Evolutionary conservation across 2,888 invertebrate genomes (phyloP), one percentile per base, ranked within the genome.

Genomic region (Microdon myrmicae): DNA sequence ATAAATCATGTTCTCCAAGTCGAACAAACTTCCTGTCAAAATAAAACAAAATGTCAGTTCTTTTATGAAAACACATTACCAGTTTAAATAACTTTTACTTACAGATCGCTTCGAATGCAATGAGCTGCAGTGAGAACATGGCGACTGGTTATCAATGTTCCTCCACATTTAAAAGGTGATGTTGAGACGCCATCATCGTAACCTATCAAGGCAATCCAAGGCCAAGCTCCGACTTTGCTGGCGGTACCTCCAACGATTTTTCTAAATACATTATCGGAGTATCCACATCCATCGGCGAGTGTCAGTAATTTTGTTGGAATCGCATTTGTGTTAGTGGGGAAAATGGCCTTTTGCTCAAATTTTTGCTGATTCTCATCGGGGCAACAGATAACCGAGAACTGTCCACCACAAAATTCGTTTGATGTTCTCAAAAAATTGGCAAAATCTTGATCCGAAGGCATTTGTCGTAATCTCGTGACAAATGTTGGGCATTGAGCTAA

Each of bases 121-220:
- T 79, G 78, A 1, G 79, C 79, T 0, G 79, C 78, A 0, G 94
- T 94, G 4, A 94, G 74, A 0, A 94, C 83, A 74, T 92, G 91
- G 1, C 66, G 66, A 9, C 73, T 74, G 1, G 79, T 78, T 10
- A 80, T 71, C 53, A 79, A 56, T 1, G 77, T 70, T 3, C 92
- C 94, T 1, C 80, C 81, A 48, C 80, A 80, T 61, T 77, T 79
- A 9, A 78, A 81, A 0, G 74, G 72, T 1, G 67, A 73, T 3
- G 56, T 71, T 29, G 72, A 79, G 17, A 79, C 78, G 70, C 80
- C 78, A 48, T 75, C 78, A 61, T 80, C 82, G 74, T 90, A 92
- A 0, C 91, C 92, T 23, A 92, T 79, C 2, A 87, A 83, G 0
- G 86, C 86, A 69, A 90, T 84, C 91, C 92, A 93, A 0, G 92